A percentile compares a stretch with the other conserved stretches of the same genome.
phyloP scores from a whole-genome alignment of 2,797 vertebrate genomes.

The Ceryle rudis region DNA sequence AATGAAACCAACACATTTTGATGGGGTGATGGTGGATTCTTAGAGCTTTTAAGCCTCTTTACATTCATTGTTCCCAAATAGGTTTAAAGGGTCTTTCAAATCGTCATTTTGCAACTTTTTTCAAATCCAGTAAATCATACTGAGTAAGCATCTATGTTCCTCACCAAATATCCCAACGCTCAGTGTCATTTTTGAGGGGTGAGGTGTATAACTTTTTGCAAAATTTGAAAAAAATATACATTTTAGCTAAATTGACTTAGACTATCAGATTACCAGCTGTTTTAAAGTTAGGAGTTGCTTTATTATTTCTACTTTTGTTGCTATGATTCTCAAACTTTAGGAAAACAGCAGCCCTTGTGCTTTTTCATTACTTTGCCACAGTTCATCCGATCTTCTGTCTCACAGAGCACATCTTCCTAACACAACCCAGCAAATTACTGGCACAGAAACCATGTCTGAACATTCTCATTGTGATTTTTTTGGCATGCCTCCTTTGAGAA shows the following conservation, averaged over 20 bases:
- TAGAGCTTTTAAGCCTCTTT: neutral
- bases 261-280: neutral
- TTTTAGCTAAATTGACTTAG: neutral
- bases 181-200: neutral
- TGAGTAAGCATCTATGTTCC: neutral
- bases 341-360: neutral
- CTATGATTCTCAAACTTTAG: neutral
- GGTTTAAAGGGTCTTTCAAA: neutral
- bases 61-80: neutral
- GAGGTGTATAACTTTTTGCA: neutral
- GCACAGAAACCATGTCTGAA: slow-evolving; percentile 5
- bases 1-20: neutral
- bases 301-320: neutral
- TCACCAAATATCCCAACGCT: neutral
- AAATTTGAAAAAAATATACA: neutral
- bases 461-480: neutral
- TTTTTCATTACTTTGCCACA: neutral
- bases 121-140: neutral
- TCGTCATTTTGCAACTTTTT: neutral
- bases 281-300: neutral
- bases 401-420: neutral
- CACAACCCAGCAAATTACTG: neutral
- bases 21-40: neutral
- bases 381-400: neutral
- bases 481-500: slow-evolving; percentile 18